Evolutionary conservation across 2,113 vertebrate genomes (phyloP).

Genomic region (Butorides virescens): DNA sequence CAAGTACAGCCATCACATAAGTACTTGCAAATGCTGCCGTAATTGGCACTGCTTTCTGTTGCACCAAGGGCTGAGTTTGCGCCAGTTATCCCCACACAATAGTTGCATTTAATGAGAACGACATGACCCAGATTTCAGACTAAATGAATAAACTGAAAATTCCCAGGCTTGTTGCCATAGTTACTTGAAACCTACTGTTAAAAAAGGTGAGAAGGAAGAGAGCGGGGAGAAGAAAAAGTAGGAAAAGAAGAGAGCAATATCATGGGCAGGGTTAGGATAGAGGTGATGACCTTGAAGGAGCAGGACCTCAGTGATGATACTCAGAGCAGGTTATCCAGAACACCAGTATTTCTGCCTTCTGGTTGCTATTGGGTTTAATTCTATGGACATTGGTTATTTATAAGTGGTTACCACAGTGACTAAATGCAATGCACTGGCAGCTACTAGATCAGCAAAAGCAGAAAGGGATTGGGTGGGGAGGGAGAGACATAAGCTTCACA

Average conservation of each 20-base stretch:
- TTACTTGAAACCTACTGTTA: not conserved
- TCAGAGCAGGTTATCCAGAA: not conserved
- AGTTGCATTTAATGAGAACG: not conserved
- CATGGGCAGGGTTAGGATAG: not conserved
- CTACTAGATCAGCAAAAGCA: not conserved
- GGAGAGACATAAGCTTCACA: not conserved
- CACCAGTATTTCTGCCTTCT: not conserved
- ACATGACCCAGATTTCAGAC: not conserved
- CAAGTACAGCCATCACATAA: not conserved
- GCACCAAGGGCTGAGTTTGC: not conserved
- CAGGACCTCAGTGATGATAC: not conserved
- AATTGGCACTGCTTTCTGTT: not conserved
- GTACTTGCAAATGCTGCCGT: not conserved
- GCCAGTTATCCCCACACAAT: not conserved
- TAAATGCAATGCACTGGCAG: not conserved
- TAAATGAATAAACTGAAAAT: not conserved
- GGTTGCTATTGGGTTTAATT: not conserved
- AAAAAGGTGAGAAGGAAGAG: not conserved
- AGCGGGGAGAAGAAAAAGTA: not conserved
- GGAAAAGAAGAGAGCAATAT: not conserved
- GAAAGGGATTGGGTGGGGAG: not conserved
- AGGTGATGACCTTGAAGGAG: not conserved
- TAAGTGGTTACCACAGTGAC: not conserved
- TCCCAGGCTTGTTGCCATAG: slow-evolving; percentile 7
- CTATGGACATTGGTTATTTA: not conserved